Evolutionary conservation across 2,888 invertebrate genomes (phyloP).

Genomic region (Dryadula phaetusa): DNA sequence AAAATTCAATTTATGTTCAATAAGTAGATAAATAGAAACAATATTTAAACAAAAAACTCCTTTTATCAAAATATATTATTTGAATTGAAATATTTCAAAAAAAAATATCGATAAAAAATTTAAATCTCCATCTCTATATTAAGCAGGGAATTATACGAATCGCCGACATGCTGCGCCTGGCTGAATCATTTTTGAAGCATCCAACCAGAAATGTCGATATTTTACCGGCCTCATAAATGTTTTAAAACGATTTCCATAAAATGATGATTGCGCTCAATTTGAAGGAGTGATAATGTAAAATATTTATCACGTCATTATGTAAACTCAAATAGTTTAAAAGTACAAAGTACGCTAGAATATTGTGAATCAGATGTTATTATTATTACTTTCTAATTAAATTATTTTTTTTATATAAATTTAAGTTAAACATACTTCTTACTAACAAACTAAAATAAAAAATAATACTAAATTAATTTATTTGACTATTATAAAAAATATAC

Average conservation of each 20-base stretch:
- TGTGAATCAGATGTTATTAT: background rate
- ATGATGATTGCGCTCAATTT: slow-evolving; percentile 27
- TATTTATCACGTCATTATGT: slow-evolving; percentile 19
- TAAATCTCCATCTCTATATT: slow-evolving; percentile 37
- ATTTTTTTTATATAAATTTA: too few relatives aligned
- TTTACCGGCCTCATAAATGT: slow-evolving; percentile 33
- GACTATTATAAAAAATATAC: too few relatives aligned
- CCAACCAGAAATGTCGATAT: slow-evolving; percentile 51
- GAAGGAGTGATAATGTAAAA: slow-evolving; percentile 24
- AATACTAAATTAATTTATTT: too few relatives aligned
- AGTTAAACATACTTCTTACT: too few relatives aligned
- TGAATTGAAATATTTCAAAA: too few relatives aligned
- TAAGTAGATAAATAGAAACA: background rate
- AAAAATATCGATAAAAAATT: slow-evolving; percentile 30
- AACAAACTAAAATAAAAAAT: too few relatives aligned
- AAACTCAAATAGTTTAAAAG: background rate
- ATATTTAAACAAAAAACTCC: background rate
- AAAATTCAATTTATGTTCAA: too few relatives aligned
- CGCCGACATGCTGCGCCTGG: slow-evolving; percentile 48
- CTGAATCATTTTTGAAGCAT: slow-evolving; percentile 50
- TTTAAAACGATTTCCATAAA: slow-evolving; percentile 29
- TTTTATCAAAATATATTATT: too few relatives aligned
- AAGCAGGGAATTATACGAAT: slow-evolving; percentile 45
- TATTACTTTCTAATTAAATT: background rate
- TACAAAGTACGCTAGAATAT: slow-evolving; percentile 2